phyloP scores from a whole-genome alignment of 2,888 invertebrate genomes.

The Thera britannica region DNA sequence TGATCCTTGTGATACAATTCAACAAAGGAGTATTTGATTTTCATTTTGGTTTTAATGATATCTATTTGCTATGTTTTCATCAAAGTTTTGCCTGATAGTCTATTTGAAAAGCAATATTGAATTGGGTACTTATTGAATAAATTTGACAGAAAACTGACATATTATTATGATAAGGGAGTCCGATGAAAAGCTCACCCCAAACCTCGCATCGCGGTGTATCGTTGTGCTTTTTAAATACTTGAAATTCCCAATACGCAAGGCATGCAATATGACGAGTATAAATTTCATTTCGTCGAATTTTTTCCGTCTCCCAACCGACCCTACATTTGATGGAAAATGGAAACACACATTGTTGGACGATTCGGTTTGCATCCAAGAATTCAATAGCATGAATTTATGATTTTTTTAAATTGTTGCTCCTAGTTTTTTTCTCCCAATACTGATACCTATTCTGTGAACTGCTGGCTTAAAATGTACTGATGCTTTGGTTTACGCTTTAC shows the following conservation, averaged over 20 bases:
- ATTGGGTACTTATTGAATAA: background rate
- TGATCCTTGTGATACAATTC: too few relatives aligned
- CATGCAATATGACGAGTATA: conserved; percentile 77
- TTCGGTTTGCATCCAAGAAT: conserved; percentile 51
- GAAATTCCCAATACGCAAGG: conserved; percentile 67
- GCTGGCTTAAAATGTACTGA: too few relatives aligned
- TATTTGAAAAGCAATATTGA: background rate
- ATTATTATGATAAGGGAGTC: conserved; percentile 29
- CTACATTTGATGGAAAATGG: conserved; percentile 53
- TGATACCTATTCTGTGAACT: too few relatives aligned
- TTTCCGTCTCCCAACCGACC: conserved; percentile 58
- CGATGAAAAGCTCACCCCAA: conserved; percentile 53
- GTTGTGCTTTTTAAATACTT: conserved; percentile 69
- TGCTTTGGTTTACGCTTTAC: too few relatives aligned
- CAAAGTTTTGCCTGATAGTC: background rate
- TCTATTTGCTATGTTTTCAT: too few relatives aligned
- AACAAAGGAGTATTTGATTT: too few relatives aligned
- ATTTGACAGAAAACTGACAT: conserved; percentile 27
- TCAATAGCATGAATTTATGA: conserved; percentile 58
- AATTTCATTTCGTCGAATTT: conserved; percentile 66
- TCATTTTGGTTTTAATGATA: too few relatives aligned
- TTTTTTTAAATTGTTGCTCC: conserved; percentile 42
- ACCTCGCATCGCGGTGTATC: conserved; percentile 57
- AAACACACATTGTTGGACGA: conserved; percentile 53
- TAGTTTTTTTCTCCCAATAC: background rate